Evolutionary conservation across 2,113 vertebrate genomes (phyloP).

Genomic region (Seriola dumerili): DNA sequence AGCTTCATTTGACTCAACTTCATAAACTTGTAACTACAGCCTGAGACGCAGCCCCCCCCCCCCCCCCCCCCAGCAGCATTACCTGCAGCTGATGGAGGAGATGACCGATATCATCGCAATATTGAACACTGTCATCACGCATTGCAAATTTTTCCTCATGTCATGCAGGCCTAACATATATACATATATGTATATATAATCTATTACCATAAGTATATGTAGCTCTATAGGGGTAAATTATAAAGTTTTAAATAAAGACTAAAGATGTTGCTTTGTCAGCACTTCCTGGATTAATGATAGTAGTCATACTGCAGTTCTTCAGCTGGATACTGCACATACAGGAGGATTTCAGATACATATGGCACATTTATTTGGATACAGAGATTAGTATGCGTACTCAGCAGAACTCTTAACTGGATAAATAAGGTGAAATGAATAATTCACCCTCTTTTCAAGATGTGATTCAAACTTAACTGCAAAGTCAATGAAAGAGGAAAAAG

Average conservation of each 20-base stretch:
- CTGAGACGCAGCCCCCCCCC: too few relatives aligned
- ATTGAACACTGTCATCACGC: too few relatives aligned
- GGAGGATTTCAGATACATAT: background rate
- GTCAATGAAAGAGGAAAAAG: background rate
- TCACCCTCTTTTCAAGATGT: background rate
- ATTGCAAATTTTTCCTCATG: too few relatives aligned
- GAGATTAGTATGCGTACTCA: background rate
- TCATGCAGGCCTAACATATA: too few relatives aligned
- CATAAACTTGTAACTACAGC: too few relatives aligned
- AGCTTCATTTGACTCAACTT: too few relatives aligned
- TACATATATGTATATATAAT: too few relatives aligned
- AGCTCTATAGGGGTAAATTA: background rate
- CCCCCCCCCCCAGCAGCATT: too few relatives aligned
- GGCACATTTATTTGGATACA: background rate
- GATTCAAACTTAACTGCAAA: background rate
- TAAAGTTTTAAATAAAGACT: background rate
- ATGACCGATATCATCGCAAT: too few relatives aligned
- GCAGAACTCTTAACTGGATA: background rate
- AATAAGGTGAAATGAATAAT: slow-evolving; percentile 25
- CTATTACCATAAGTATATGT: background rate
- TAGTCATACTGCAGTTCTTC: background rate
- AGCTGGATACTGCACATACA: background rate
- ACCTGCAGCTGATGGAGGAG: too few relatives aligned
- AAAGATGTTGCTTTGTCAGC: too few relatives aligned
- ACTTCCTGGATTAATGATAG: background rate